Conservation (phyloP, 2,888 invertebrate genomes). For the Caenorhabditis uteleia region DNA sequence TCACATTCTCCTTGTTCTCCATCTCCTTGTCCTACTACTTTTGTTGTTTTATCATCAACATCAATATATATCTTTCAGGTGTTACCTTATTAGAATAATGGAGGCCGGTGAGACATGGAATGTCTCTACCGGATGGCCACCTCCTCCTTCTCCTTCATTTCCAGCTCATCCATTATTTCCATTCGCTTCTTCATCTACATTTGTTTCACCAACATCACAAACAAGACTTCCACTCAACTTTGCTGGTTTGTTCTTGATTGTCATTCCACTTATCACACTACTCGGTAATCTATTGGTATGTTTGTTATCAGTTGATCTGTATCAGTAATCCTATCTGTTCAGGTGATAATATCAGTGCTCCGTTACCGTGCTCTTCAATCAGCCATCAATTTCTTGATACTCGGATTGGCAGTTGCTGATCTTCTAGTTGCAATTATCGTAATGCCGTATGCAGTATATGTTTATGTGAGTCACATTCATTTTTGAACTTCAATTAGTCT, state of each 20-base stretch:
- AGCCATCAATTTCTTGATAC: conserved; percentile 98
- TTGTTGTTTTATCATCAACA: too few species aligned
- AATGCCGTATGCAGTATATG: conserved; percentile 69
- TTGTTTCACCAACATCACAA: conserved; percentile 2
- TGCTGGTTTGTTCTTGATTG: conserved; percentile 51
- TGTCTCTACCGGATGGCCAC: conserved; percentile 31
- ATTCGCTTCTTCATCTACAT: conserved; percentile 1
- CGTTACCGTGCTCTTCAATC: conserved; percentile 78
- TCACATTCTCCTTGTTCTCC: too few species aligned
- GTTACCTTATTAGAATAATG: conserved; percentile 20
- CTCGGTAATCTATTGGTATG: conserved; percentile 63
- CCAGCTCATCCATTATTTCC: background rate
- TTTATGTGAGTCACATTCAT: conserved; percentile 64
- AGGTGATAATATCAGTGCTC: conserved; percentile 63
- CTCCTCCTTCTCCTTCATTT: conserved; percentile 7
- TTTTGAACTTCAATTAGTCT: background rate
- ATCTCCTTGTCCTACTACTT: too few species aligned
- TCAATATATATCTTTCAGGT: too few species aligned
- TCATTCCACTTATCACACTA: conserved; percentile 62
- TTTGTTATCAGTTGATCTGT: conserved; percentile 2
- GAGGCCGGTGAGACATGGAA: conserved; percentile 40
- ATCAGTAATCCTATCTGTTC: background rate
- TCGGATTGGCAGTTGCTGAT: conserved; percentile 76
- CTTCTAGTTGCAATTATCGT: conserved; percentile 67
- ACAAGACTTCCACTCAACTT: conserved; percentile 29